These are phyloP conservation scores for Alosa sapidissima DNA, from an alignment of 2,797 vertebrate genomes.

Conservation along the genomic window DNA sequence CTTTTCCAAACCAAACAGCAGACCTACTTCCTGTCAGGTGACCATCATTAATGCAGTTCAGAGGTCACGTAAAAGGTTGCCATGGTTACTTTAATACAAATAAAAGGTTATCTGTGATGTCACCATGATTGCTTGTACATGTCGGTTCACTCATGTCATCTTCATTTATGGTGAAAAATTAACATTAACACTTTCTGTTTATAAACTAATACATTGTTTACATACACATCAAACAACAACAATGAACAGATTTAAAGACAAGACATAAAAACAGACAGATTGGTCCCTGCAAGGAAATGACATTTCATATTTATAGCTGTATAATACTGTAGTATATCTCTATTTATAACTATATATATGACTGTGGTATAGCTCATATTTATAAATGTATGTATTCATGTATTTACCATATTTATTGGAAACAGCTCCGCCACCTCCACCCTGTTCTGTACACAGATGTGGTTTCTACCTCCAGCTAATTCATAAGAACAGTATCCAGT, in stretches of 20 bases:
- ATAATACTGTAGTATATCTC: too few relatives aligned
- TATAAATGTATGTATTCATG: too few relatives aligned
- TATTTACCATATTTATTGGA: too few relatives aligned
- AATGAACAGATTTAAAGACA: background rate
- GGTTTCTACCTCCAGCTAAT: too few relatives aligned
- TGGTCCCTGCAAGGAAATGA: too few relatives aligned
- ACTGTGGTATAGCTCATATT: too few relatives aligned
- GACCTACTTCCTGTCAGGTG: background rate
- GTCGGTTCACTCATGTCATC: background rate
- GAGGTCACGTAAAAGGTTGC: background rate
- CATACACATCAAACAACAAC: background rate
- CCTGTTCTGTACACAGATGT: too few relatives aligned
- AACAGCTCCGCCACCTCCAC: too few relatives aligned
- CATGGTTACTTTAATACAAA: background rate
- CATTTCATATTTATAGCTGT: too few relatives aligned
- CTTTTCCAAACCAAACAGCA: background rate
- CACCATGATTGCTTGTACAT: background rate
- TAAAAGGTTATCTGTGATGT: background rate
- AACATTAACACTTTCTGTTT: background rate
- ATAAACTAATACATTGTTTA: background rate
- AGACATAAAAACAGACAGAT: background rate
- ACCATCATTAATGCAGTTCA: background rate
- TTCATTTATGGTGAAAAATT: background rate
- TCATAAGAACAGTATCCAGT: too few relatives aligned
- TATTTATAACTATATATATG: too few relatives aligned